Evolutionary conservation across 2,888 invertebrate species (phyloP).

Genomic region (Gortyna flavago): DNA sequence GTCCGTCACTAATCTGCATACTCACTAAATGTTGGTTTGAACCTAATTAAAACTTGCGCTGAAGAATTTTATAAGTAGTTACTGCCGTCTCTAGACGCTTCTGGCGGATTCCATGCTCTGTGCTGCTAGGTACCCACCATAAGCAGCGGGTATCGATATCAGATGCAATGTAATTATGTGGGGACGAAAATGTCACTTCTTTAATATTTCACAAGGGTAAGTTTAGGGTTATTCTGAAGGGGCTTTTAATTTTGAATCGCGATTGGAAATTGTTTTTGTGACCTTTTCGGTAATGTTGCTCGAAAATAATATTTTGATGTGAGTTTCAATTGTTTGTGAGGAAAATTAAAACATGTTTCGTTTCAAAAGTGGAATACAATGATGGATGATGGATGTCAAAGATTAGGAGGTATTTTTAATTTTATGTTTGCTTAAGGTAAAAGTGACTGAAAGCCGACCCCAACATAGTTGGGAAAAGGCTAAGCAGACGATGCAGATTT

Average conservation of each 20-base stretch:
- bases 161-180: slow-evolving; percentile 77
- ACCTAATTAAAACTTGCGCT: background rate
- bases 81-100: background rate
- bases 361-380: background rate
- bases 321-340: slow-evolving; percentile 9
- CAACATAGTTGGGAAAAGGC: too few species aligned
- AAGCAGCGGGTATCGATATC: slow-evolving; percentile 78
- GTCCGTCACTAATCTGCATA: background rate
- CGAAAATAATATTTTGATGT: background rate
- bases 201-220: slow-evolving; percentile 76
- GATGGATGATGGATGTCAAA: background rate
- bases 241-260: slow-evolving; percentile 62
- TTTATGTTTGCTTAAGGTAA: background rate
- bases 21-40: background rate
- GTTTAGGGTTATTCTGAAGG: slow-evolving; percentile 58
- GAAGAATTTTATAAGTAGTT: background rate
- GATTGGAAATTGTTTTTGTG: slow-evolving; percentile 62
- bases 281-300: slow-evolving; percentile 37
- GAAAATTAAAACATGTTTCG: background rate
- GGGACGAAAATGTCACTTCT: slow-evolving; percentile 74
- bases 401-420: background rate
- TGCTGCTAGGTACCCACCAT: slow-evolving; percentile 60
- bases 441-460: too few species aligned
- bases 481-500: too few species aligned
- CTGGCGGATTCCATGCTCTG: background rate